phyloP scores from a whole-genome alignment of 1,140 invertebrate species.

The Myzus persicae region DNA sequence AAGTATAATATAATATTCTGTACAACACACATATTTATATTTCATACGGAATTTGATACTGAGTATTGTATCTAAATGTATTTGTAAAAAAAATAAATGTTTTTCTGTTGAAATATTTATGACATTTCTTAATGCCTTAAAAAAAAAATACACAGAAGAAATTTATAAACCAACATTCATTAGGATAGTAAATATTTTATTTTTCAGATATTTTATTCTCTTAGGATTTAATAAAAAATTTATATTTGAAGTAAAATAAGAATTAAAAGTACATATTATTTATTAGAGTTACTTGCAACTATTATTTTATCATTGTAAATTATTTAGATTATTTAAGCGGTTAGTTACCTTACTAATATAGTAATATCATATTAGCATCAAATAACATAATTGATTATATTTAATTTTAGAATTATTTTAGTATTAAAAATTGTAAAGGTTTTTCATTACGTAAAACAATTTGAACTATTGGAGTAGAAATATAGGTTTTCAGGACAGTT shows the following conservation, averaged over 20 bases:
- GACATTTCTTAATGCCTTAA: neutral
- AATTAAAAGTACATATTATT: neutral
- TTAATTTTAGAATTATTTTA: neutral
- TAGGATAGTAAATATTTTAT: neutral
- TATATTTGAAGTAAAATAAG: neutral
- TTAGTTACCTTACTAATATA: neutral
- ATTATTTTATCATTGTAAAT: neutral
- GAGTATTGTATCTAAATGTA: neutral
- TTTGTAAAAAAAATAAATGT: neutral
- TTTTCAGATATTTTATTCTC: neutral
- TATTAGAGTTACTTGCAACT: neutral
- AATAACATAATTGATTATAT: neutral
- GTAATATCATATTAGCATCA: neutral
- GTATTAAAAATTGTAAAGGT: neutral
- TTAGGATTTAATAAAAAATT: neutral
- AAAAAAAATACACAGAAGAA: neutral
- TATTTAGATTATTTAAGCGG: neutral
- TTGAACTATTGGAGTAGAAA: conserved; percentile 5
- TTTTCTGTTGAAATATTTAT: neutral
- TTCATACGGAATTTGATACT: neutral
- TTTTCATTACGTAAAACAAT: neutral
- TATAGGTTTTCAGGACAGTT: neutral
- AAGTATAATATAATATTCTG: too few relatives aligned
- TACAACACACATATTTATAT: neutral
- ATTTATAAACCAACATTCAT: neutral